Percentiles rank a stretch among this genome's conserved stretches.
Evolutionary conservation across 2,888 invertebrate genomes (phyloP).

Genomic region (Hirudinaria manillensis): DNA sequence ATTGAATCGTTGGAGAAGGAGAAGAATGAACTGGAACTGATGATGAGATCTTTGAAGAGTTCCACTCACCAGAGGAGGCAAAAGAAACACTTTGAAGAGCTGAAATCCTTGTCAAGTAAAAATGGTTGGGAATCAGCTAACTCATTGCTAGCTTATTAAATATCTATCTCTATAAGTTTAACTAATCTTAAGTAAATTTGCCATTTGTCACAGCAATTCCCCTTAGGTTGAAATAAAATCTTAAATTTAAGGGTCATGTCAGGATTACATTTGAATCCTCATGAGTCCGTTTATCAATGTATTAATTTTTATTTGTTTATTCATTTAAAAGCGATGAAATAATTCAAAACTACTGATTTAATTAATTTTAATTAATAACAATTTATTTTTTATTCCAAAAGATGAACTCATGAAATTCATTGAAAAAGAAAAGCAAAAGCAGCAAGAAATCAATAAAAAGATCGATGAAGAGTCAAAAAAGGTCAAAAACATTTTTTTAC

Average conservation of each 20-base stretch:
- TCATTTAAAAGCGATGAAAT: too few species aligned
- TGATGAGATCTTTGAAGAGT: conserved; percentile 3
- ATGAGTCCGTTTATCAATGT: too few species aligned
- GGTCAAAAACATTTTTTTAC: not conserved
- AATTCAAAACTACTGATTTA: too few species aligned
- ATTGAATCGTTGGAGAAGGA: conserved; percentile 16
- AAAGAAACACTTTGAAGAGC: not conserved
- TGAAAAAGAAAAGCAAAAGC: not conserved
- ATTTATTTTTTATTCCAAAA: not conserved
- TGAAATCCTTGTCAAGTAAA: not conserved
- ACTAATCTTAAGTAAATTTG: too few species aligned
- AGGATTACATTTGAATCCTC: too few species aligned
- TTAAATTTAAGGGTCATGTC: too few species aligned
- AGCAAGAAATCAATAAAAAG: conserved; percentile 1
- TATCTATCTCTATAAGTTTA: too few species aligned
- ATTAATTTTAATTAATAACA: too few species aligned
- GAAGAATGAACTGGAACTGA: conserved; percentile 8
- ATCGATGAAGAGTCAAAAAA: not conserved
- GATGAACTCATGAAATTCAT: not conserved
- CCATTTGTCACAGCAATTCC: too few species aligned
- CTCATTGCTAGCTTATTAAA: not conserved
- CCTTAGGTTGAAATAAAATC: too few species aligned
- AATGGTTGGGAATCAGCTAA: not conserved
- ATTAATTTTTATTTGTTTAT: too few species aligned
- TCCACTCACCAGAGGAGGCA: conserved; percentile 8